Base-by-base conservation (phyloP, 2,113 vertebrate species). In the Silurus glanis region DNA sequence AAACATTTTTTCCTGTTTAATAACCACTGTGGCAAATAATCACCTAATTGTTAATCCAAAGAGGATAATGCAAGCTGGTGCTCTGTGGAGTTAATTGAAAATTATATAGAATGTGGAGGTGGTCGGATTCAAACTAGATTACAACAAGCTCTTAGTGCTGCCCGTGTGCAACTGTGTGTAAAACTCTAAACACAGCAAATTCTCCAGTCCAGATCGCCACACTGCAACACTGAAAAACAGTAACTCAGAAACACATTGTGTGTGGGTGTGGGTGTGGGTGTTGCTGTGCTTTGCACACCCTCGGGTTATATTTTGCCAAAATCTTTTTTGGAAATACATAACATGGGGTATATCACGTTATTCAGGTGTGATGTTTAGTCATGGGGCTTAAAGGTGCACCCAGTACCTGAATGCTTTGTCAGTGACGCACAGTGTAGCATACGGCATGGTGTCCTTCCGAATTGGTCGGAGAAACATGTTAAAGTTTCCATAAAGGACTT, bases 71-170 rank as follows among this genome's bases (percentile, higher is more conserved):
- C n/a, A 58, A 56, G 59, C 61, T 82, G 51, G 61, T 55, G 74
- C 59, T 88, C 87, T 66, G 75, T 59, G 58, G 81, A 69, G 83
- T 74, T 88, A 82, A 88, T 85, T 59, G 55, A 64, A 85, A 66
- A 88, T 85, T 69, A 82, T 66, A 23, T 17, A 82, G 74, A 47
- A 66, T 80, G 25, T 59, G 79, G 80, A 82, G 74, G 74, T 49
- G 78, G 53, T 78, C 49, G 16, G 53, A 78, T 37, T 82, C 64
- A 66, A 51, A 67, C 28, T 76, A 55, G 23, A 55, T 78, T 78
- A 78, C n/a, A 10, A 1, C 37, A 1, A 25, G 3, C 51, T 8
- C 56, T 55, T 55, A 25, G 53, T 75, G 19, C 45, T 49, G 45
- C 19, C 45, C 49, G 9, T 19, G 17, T 74, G 47, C 72, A 23